A percentile compares a stretch with the other conserved stretches of the same genome.
Evolutionary conservation across 1,140 invertebrate species (phyloP).

Genomic region (Cotesia chilonis): DNA sequence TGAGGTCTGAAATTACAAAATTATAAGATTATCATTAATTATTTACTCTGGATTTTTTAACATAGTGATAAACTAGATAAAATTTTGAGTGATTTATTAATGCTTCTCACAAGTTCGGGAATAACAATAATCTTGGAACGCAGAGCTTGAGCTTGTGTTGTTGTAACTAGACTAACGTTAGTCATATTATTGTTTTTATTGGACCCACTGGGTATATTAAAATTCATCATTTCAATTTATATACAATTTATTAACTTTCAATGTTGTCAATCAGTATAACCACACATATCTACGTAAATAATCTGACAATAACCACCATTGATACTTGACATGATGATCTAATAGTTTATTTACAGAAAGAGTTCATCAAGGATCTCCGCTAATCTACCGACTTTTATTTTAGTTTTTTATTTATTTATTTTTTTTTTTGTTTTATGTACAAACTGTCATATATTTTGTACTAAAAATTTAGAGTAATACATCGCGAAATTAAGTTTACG

Average conservation of each 20-base stretch:
- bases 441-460: slow-evolving; percentile 21
- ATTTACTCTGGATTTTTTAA: slow-evolving; percentile 16
- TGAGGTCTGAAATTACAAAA: slow-evolving; percentile 78
- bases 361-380: slow-evolving; percentile 7
- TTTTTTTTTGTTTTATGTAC: slow-evolving; percentile 8
- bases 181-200: slow-evolving; percentile 16
- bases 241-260: slow-evolving; percentile 34
- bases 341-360: slow-evolving; percentile 2
- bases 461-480: slow-evolving; percentile 20
- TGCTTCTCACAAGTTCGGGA: slow-evolving; percentile 48
- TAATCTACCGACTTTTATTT: slow-evolving; percentile 10
- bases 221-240: slow-evolving; percentile 35
- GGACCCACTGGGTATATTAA: slow-evolving; percentile 28
- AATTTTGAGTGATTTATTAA: not conserved
- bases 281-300: not conserved
- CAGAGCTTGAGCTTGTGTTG: slow-evolving; percentile 34
- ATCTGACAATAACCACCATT: slow-evolving; percentile 8
- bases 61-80: not conserved
- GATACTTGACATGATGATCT: slow-evolving; percentile 4
- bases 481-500: slow-evolving; percentile 1
- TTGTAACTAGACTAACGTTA: slow-evolving; percentile 32
- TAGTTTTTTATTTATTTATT: slow-evolving; percentile 5
- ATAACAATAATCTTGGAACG: slow-evolving; percentile 44
- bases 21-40: slow-evolving; percentile 31
- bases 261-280: not conserved